Conservation (phyloP, 2,113 vertebrate species). For the Emydura subglobosa region DNA sequence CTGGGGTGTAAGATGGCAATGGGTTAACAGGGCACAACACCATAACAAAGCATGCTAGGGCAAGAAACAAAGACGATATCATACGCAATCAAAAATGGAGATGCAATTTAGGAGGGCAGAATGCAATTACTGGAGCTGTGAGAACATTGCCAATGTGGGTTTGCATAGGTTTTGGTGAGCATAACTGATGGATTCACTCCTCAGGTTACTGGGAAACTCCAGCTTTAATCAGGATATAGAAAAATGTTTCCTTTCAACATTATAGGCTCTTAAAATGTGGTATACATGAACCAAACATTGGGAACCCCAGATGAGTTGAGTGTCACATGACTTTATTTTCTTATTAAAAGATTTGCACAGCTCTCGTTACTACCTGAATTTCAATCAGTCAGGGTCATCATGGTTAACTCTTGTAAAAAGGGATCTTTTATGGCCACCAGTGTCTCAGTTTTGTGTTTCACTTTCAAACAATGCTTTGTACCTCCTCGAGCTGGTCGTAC, state of each 20-base stretch:
- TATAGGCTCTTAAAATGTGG: neutral
- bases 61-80: neutral
- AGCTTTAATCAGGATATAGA: neutral
- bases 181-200: neutral
- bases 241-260: neutral
- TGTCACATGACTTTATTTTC: neutral
- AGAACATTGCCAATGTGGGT: neutral
- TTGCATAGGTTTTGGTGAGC: rapidly evolving
- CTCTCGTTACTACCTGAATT: neutral
- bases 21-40: neutral
- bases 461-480: neutral
- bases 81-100: neutral
- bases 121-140: neutral
- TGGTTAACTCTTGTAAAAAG: neutral
- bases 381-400: neutral
- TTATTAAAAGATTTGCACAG: neutral
- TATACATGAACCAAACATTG: neutral
- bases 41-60: neutral
- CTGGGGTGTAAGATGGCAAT: neutral
- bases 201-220: rapidly evolving
- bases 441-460: neutral
- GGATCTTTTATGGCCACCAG: neutral
- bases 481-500: neutral
- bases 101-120: neutral
- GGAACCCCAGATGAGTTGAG: neutral